phyloP scores from a whole-genome alignment of 2,113 vertebrate genomes.

The Garra rufa region DNA sequence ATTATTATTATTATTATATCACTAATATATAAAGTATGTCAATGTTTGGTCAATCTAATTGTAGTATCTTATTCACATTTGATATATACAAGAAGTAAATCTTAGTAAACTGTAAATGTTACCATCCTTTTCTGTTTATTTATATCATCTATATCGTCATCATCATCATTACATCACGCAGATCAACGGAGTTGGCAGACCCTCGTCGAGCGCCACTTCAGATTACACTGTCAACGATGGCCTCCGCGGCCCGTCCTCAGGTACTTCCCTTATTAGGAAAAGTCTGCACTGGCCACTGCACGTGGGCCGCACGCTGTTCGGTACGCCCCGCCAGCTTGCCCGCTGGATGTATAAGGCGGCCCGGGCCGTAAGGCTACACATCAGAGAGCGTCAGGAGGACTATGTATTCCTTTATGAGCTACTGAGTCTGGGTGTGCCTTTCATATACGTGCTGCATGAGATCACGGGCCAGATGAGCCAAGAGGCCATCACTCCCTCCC shows the following conservation, averaged over 20 bases:
- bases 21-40: neutral
- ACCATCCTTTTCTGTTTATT: neutral
- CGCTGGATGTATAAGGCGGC: constrained; percentile 81
- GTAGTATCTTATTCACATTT: neutral
- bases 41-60: neutral
- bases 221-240: constrained; percentile 68
- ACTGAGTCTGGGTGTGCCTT: constrained; percentile 86
- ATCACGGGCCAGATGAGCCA: constrained; percentile 83
- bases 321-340: constrained; percentile 79
- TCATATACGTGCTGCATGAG: constrained; percentile 87
- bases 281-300: constrained; percentile 82
- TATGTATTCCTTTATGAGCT: constrained; percentile 91
- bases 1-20: neutral
- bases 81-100: neutral
- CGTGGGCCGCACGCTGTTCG: constrained; percentile 80
- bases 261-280: constrained; percentile 91
- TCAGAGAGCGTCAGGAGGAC: constrained; percentile 86
- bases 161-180: constrained; percentile 32
- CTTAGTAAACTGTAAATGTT: neutral
- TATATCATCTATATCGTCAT: too few species aligned
- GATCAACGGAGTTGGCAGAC: constrained; percentile 29
- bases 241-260: constrained; percentile 82
- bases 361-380: constrained; percentile 76
- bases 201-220: constrained; percentile 64
- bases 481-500: constrained; percentile 77